These are phyloP conservation scores for Pantherophis vulpinus DNA, from an alignment of 2,797 vertebrate genomes.

Conservation along the genomic window DNA sequence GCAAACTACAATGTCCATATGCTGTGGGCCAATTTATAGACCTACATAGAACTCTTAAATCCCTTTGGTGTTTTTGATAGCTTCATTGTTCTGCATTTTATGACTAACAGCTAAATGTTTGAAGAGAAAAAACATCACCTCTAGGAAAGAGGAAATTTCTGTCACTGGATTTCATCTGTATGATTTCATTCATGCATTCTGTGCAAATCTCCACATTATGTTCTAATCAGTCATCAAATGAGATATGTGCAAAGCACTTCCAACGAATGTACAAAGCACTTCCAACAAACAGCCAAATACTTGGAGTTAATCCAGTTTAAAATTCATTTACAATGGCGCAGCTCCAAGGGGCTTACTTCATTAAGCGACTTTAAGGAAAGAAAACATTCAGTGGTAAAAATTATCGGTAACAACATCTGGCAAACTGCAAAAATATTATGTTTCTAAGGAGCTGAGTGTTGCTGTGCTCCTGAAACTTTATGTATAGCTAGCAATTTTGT, in stretches of 20 bases:
- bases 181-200: background rate
- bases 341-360: background rate
- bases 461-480: background rate
- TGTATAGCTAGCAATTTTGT: conserved; percentile 7
- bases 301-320: background rate
- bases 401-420: background rate
- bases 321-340: background rate
- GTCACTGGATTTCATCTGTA: background rate
- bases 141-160: background rate
- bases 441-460: conserved; percentile 4
- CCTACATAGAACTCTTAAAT: background rate
- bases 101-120: background rate
- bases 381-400: background rate
- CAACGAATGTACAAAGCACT: background rate
- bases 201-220: background rate
- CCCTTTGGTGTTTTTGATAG: no score
- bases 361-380: background rate
- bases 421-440: background rate
- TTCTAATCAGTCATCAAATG: background rate
- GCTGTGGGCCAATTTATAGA: background rate
- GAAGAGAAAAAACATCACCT: background rate
- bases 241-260: background rate
- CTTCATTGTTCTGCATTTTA: background rate
- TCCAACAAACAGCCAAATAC: background rate
- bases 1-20: background rate